Percentiles rank a stretch among this genome's conserved stretches.
phyloP scores from a whole-genome alignment of 2,888 invertebrate genomes.

The Sinotaia quadrata region DNA sequence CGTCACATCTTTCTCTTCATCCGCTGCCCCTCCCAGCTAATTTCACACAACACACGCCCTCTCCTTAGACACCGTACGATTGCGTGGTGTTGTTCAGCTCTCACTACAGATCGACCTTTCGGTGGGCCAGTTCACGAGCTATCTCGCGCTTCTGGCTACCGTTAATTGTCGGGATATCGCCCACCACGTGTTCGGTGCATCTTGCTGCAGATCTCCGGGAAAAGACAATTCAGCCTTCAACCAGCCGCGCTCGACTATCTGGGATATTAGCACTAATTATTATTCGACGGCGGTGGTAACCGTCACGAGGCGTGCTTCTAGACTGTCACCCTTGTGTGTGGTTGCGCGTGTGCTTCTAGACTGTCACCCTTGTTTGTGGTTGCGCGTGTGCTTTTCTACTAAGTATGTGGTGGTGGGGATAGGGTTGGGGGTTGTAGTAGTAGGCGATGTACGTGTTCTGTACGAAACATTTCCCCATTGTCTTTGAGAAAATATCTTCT shows the following conservation, averaged over 20 bases:
- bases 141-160: slow-evolving; percentile 14
- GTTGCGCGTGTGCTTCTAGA: neutral
- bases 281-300: slow-evolving; percentile 11
- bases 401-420: too few relatives aligned
- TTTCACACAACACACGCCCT: too few relatives aligned
- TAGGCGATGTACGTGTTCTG: neutral
- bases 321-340: neutral
- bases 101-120: too few relatives aligned
- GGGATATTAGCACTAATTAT: slow-evolving; percentile 25
- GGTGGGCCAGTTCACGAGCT: too few relatives aligned
- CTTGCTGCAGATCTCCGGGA: too few relatives aligned
- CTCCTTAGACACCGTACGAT: too few relatives aligned
- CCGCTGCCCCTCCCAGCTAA: too few relatives aligned
- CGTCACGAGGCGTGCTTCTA: slow-evolving; percentile 8
- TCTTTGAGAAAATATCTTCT: neutral
- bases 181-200: slow-evolving; percentile 10
- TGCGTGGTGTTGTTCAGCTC: too few relatives aligned
- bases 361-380: neutral
- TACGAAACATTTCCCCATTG: neutral
- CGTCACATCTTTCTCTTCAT: too few relatives aligned
- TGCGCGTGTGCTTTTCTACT: neutral
- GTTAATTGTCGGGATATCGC: slow-evolving; percentile 18
- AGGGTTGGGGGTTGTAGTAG: too few relatives aligned
- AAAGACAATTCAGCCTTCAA: too few relatives aligned
- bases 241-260: slow-evolving; percentile 1